phyloP scores from a whole-genome alignment of 2,113 vertebrate genomes.

The Marmota monax region DNA sequence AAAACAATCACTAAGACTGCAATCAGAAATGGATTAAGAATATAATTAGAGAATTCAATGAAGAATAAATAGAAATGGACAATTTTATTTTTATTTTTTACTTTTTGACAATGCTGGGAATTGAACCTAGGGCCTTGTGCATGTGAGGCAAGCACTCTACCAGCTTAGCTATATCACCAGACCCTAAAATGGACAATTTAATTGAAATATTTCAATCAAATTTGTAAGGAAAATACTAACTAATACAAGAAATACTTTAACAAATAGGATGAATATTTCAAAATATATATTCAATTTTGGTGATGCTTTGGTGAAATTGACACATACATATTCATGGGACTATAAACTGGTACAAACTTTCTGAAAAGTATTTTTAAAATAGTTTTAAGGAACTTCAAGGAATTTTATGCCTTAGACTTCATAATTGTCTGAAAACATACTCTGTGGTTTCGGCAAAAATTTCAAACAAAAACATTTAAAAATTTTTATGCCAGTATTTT shows the following conservation, averaged over 20 bases:
- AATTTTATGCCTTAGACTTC: not conserved
- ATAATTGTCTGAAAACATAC: not conserved
- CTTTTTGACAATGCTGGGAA: too few species aligned
- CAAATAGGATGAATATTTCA: slow-evolving; percentile 35
- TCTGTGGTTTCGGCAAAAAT: slow-evolving; percentile 38
- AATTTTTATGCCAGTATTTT: slow-evolving; percentile 12
- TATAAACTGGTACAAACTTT: not conserved
- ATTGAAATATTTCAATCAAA: not conserved
- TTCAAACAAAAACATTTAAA: not conserved
- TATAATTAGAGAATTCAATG: too few species aligned
- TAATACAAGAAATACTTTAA: not conserved
- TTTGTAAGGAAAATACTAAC: slow-evolving; percentile 24
- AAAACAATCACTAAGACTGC: not conserved
- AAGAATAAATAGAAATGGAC: too few species aligned
- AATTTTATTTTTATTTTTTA: too few species aligned
- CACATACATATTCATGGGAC: not conserved
- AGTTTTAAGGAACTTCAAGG: slow-evolving; percentile 31
- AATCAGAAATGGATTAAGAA: not conserved
- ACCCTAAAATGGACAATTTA: too few species aligned
- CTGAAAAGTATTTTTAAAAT: not conserved
- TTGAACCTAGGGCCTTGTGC: too few species aligned
- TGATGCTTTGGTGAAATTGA: not conserved
- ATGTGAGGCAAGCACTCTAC: too few species aligned
- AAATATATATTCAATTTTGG: slow-evolving; percentile 29
- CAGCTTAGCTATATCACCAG: too few species aligned